A percentile compares a stretch with the other conserved stretches of the same genome.
Evolutionary conservation across 23 tunicate genomes (phyloP).

Genomic region (Botrylloides violaceus): DNA sequence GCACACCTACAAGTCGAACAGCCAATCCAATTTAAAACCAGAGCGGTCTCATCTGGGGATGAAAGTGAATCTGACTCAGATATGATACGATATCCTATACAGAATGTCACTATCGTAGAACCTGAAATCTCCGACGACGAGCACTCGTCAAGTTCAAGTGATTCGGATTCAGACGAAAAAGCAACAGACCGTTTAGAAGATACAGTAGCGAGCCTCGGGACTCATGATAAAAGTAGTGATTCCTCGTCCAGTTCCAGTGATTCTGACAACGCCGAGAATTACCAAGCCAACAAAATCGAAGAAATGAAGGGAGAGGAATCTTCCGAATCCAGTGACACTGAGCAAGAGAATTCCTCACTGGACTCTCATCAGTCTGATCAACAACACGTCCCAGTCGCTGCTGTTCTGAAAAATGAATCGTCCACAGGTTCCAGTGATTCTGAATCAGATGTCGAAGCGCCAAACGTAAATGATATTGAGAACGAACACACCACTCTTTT

Average conservation of each 20-base stretch:
- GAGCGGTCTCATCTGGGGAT: too few species aligned
- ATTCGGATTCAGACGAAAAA: neutral
- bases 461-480: neutral
- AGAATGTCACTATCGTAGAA: neutral
- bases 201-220: too few species aligned
- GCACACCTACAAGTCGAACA: too few species aligned
- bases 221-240: neutral
- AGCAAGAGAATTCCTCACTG: too few species aligned
- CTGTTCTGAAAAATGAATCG: too few species aligned
- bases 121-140: neutral
- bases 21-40: too few species aligned
- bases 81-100: neutral
- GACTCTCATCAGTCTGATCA: too few species aligned
- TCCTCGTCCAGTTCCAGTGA: neutral
- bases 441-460: neutral
- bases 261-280: neutral
- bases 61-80: neutral
- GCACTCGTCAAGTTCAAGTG: neutral
- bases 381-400: too few species aligned
- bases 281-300: neutral
- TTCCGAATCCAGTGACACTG: too few species aligned
- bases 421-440: neutral
- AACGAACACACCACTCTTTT: neutral
- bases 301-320: neutral
- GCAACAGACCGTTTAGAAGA: neutral